Evolutionary conservation across 2,888 invertebrate genomes (phyloP), one percentile per base, ranked within the genome.

Genomic region (Athalia cordata): DNA sequence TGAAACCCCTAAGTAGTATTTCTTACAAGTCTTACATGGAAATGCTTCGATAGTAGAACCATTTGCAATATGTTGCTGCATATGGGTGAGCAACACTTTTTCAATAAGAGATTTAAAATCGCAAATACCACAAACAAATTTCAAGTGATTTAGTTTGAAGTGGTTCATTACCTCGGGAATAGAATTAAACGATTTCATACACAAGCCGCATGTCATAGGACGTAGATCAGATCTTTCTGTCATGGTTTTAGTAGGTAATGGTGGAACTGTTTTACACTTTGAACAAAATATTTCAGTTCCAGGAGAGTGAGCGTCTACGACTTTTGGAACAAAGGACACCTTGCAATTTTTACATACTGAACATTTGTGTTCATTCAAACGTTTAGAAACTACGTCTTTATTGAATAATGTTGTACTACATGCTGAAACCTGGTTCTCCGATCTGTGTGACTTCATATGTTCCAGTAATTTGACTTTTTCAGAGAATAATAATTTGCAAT

Each of bases 341-440:
- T 62, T 50, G 75, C 75, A 75, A n/a, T 52, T 50, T 9, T 15
- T 11, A 75, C 75, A 75, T 9, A 13, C 62, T 29, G 75, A 75
- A 9, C n/a, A 8, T 50, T 50, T 47, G 45, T 75, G 75, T 57
- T 75, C 62, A 5, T 61, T 61, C 50, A 75, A 64, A 49, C 62
- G 75, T 52, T 62, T 49, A n/a, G 11, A 15, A n/a, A 75, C 50
- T 29, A 43, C 75, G 1, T 8, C 43, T 11, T 64, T 52, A 11
- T 75, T 75, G 11, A 62, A 75, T n/a, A 75, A 75, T 29, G 15
- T 75, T n/a, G 62, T 43, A 11, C 75, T 62, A 50, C 75, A 75
- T 6, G 64, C 75, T 52, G 64, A 50, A 50, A 61, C 61, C 49
- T 75, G 75, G 62, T 75, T 75, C 9, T 29, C 29, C n/a, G 52